Evolutionary conservation across 2,113 vertebrate species (phyloP).

Genomic region (Microcebus murinus): DNA sequence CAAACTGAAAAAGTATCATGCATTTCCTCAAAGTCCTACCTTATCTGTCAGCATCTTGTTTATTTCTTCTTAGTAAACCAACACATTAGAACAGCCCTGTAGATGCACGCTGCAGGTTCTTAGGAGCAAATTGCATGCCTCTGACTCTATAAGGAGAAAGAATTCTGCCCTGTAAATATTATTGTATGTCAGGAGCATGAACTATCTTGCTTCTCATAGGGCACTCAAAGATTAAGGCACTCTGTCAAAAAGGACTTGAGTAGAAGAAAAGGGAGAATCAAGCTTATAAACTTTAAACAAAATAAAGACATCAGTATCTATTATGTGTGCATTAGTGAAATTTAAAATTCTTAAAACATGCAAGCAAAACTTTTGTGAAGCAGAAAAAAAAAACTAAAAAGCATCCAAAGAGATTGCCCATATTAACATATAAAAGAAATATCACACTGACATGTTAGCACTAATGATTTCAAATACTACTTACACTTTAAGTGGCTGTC

Average conservation of each 20-base stretch:
- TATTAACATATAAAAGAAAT: conserved; percentile 61
- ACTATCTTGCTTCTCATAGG: not conserved
- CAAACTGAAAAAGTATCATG: not conserved
- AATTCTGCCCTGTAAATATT: conserved; percentile 41
- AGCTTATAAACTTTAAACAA: conserved; percentile 43
- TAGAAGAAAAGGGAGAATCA: conserved; percentile 8
- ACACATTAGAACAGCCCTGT: not conserved
- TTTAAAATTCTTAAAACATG: conserved; percentile 55
- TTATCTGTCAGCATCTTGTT: conserved; percentile 39
- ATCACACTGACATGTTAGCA: not conserved
- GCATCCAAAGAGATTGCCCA: not conserved
- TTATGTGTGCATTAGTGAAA: conserved; percentile 27
- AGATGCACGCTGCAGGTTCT: not conserved
- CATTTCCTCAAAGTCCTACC: not conserved
- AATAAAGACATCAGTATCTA: conserved; percentile 47
- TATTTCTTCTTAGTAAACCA: conserved; percentile 62
- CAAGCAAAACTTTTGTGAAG: conserved; percentile 30
- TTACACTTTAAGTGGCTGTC: not conserved
- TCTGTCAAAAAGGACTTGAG: not conserved
- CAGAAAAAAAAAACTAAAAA: conserved; percentile 29
- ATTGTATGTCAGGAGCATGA: not conserved
- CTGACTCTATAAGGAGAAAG: conserved; percentile 47
- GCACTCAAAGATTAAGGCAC: not conserved
- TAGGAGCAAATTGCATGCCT: conserved; percentile 9
- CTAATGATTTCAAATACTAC: conserved; percentile 55